phyloP scores from a whole-genome alignment of 1,140 invertebrate species.

The Megathymus violae region DNA sequence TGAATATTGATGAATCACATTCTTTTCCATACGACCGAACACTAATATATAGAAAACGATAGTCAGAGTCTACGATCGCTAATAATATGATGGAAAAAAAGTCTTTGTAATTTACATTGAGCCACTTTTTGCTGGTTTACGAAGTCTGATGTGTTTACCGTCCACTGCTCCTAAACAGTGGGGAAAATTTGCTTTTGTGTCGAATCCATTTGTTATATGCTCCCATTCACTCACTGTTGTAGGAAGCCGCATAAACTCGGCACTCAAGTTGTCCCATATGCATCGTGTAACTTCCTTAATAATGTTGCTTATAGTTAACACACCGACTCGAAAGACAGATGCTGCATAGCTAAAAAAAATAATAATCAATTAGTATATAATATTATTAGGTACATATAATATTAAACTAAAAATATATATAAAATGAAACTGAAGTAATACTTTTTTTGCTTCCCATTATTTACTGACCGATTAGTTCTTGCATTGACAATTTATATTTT shows the following conservation, averaged over 20 bases:
- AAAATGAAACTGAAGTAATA: no score
- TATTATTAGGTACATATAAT: no score
- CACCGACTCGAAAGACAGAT: no score
- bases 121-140: slow-evolving; percentile 44
- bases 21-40: slow-evolving; percentile 2
- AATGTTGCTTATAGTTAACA: no score
- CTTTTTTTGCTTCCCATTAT: no score
- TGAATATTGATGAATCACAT: slow-evolving; percentile 10
- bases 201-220: neutral
- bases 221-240: neutral
- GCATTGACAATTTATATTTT: no score
- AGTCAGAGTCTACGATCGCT: slow-evolving; percentile 36
- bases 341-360: no score
- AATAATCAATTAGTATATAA: no score
- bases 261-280: no score
- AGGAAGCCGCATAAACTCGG: neutral
- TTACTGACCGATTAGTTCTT: no score
- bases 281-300: no score
- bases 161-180: slow-evolving; percentile 41
- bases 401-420: no score
- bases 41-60: slow-evolving; percentile 11
- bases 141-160: slow-evolving; percentile 4
- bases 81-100: slow-evolving; percentile 11
- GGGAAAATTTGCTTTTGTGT: slow-evolving; percentile 35
- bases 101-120: slow-evolving; percentile 39